Conservation (phyloP, 2,113 vertebrate genomes). For the Phyllostomus hastatus region DNA sequence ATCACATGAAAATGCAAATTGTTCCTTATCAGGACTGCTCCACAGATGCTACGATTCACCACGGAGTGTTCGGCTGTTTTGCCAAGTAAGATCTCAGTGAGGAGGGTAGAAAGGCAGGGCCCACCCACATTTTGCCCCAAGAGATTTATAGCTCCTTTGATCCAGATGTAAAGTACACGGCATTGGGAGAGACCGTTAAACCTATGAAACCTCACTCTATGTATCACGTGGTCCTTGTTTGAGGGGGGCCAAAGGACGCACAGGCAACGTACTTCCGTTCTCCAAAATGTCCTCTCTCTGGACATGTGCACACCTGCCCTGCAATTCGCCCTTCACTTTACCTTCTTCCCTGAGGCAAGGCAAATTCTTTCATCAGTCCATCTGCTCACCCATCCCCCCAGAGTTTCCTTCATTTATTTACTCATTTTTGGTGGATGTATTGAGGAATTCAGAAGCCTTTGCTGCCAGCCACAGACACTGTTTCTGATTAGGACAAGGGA, state of each 20-base stretch:
- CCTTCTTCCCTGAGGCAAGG: background rate
- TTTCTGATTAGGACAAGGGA: background rate
- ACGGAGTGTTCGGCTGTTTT: conserved; percentile 72
- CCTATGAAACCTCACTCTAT: conserved; percentile 64
- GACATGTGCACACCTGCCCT: background rate
- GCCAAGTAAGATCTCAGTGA: conserved; percentile 75
- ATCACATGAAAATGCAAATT: conserved; percentile 79
- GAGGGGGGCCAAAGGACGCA: conserved; percentile 53
- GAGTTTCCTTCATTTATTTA: background rate
- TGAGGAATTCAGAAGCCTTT: background rate
- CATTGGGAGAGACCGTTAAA: conserved; percentile 71
- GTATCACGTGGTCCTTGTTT: conserved; percentile 64
- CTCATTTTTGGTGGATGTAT: background rate
- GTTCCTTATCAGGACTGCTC: conserved; percentile 75
- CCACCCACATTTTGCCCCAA: conserved; percentile 41
- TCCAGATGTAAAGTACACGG: conserved; percentile 65
- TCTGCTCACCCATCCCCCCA: background rate
- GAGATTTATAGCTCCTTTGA: conserved; percentile 82
- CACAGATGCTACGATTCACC: conserved; percentile 79
- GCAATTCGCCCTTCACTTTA: background rate
- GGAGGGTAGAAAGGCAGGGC: conserved; percentile 29
- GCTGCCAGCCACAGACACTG: background rate
- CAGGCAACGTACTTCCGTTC: background rate
- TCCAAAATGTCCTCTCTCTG: background rate
- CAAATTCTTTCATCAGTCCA: background rate